Evolutionary conservation across 2,113 vertebrate species (phyloP).

Genomic region (Saimiri boliviensis): DNA sequence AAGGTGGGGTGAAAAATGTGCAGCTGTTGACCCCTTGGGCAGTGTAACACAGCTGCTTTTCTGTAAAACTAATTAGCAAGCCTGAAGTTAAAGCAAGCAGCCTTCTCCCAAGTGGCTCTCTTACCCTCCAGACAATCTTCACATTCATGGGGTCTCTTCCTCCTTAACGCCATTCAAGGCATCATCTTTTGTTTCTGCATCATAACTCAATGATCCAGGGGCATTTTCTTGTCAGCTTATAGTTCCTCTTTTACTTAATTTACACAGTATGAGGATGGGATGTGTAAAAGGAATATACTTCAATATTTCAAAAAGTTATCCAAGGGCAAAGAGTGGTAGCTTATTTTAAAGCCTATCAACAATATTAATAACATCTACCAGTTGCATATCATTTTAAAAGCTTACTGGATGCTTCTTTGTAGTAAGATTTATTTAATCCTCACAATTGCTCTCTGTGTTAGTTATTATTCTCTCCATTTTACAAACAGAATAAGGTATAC

Average conservation of each 20-base stretch:
- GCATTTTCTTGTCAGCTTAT: neutral
- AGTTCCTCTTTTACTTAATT: neutral
- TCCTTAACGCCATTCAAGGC: neutral
- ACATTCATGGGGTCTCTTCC: neutral
- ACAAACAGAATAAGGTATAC: neutral
- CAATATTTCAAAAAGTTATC: neutral
- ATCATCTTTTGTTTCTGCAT: neutral
- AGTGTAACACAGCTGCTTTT: slow-evolving; percentile 57
- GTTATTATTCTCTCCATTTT: slow-evolving; percentile 19
- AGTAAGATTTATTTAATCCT: neutral
- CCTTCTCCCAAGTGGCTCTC: slow-evolving; percentile 45
- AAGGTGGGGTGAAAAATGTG: slow-evolving; percentile 40
- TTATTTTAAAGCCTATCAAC: neutral
- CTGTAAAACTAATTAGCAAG: slow-evolving; percentile 54
- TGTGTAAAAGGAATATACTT: neutral
- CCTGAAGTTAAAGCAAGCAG: slow-evolving; percentile 16
- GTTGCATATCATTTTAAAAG: neutral
- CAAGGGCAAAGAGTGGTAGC: neutral
- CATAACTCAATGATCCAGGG: neutral
- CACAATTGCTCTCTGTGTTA: neutral
- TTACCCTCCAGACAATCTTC: slow-evolving; percentile 17
- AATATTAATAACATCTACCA: neutral
- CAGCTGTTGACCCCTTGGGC: slow-evolving; percentile 45
- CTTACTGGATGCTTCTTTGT: neutral
- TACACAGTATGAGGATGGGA: neutral